Conservation (phyloP, 1,140 invertebrate genomes). For the Dendrolimus punctatus region DNA sequence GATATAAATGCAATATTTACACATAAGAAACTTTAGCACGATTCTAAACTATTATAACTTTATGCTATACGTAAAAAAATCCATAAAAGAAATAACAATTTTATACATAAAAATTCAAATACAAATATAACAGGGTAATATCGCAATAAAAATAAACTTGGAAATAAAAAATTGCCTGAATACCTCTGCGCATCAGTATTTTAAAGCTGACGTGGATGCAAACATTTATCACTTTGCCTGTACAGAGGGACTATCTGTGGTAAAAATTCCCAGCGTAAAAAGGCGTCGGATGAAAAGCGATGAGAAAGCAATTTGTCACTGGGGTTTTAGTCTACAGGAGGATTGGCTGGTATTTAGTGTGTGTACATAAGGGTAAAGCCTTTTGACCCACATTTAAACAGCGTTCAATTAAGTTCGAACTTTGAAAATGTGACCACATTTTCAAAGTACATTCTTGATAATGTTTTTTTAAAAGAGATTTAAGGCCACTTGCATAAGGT, state of each 20-base stretch:
- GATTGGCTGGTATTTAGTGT: conserved; percentile 1
- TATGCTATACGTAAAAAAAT: background rate
- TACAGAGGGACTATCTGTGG: conserved; percentile 12
- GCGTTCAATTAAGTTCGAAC: too few species aligned
- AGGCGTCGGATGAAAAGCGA: conserved; percentile 15
- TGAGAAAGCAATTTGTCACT: conserved; percentile 21
- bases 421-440: too few species aligned
- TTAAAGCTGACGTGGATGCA: background rate
- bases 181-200: background rate
- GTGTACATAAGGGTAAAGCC: background rate
- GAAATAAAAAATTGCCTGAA: too few species aligned
- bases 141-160: too few species aligned
- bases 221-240: conserved; percentile 16
- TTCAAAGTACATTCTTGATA: too few species aligned
- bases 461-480: too few species aligned
- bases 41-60: too few species aligned
- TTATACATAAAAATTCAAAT: conserved; percentile 5
- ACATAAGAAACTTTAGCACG: too few species aligned
- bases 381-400: too few species aligned
- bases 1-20: too few species aligned
- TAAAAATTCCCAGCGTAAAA: conserved; percentile 15
- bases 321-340: conserved; percentile 12
- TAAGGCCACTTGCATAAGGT: too few species aligned
- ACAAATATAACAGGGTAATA: background rate
- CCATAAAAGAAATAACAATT: background rate